phyloP scores from a whole-genome alignment of 2,113 vertebrate species.

The Andinoacara biseriatus region DNA sequence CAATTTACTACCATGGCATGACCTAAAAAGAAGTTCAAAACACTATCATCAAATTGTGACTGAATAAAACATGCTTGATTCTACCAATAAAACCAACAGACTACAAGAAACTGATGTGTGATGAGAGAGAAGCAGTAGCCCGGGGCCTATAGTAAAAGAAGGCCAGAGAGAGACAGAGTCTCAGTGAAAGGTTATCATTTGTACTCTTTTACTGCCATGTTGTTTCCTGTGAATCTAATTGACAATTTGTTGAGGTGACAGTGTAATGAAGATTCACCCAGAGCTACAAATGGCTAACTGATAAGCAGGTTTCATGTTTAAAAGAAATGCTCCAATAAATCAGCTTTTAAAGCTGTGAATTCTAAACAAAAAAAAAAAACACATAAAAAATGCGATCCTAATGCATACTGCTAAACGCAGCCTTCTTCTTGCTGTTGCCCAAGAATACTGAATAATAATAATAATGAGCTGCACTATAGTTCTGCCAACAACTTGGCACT shows the following conservation, averaged over 20 bases:
- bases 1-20: background rate
- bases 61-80: background rate
- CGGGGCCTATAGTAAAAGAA: constrained; percentile 34
- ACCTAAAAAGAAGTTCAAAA: background rate
- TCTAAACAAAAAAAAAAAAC: background rate
- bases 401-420: background rate
- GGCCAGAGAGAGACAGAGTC: constrained; percentile 18
- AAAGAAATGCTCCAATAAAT: constrained; percentile 29
- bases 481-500: background rate
- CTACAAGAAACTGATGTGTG: constrained; percentile 7
- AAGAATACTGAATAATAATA: background rate
- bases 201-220: constrained; percentile 45
- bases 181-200: constrained; percentile 58
- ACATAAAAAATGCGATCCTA: background rate
- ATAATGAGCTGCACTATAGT: background rate
- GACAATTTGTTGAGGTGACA: constrained; percentile 44
- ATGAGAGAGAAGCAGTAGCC: constrained; percentile 32
- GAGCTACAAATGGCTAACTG: constrained; percentile 58
- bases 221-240: constrained; percentile 38
- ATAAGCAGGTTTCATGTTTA: constrained; percentile 51
- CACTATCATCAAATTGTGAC: background rate
- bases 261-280: constrained; percentile 32
- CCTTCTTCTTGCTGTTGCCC: background rate
- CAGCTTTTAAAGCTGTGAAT: constrained; percentile 23
- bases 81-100: constrained; percentile 15